These are phyloP conservation scores for Craniophora ligustri DNA, from an alignment of 2,888 invertebrate species.

Conservation along the genomic window DNA sequence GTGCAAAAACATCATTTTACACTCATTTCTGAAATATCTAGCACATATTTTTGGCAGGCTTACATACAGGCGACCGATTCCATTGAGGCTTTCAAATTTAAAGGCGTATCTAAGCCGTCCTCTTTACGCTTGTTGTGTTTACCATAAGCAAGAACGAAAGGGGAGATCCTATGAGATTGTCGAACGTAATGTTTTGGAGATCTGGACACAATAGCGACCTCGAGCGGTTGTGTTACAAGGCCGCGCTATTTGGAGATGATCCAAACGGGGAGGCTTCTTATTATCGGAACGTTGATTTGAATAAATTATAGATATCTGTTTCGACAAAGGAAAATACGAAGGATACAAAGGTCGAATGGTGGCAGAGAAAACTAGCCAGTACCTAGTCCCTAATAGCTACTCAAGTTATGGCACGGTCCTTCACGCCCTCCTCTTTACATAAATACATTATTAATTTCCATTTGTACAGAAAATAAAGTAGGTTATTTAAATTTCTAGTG, in stretches of 20 bases:
- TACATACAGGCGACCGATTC: constrained; percentile 34
- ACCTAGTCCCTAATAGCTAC: constrained; percentile 1
- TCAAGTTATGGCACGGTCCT: not conserved
- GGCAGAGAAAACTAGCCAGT: not conserved
- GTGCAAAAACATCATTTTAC: constrained; percentile 22
- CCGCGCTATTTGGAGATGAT: constrained; percentile 61
- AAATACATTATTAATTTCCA: constrained; percentile 15
- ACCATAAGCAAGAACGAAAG: constrained; percentile 19
- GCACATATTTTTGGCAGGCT: constrained; percentile 35
- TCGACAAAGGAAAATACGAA: constrained; percentile 16
- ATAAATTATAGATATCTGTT: constrained; percentile 33
- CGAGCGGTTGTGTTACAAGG: constrained; percentile 54
- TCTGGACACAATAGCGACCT: constrained; percentile 43
- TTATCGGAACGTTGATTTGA: constrained; percentile 43
- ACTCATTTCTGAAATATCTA: constrained; percentile 32
- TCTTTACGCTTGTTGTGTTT: constrained; percentile 26
- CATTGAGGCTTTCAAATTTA: constrained; percentile 21
- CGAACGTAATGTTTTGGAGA: constrained; percentile 34
- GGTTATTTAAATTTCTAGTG: constrained; percentile 2
- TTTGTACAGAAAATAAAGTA: not conserved
- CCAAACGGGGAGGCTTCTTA: constrained; percentile 58
- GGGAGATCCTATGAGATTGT: constrained; percentile 21
- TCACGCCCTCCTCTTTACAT: constrained; percentile 7
- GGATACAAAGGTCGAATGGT: constrained; percentile 8
- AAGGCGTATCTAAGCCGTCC: constrained; percentile 22